Evolutionary conservation across 2,113 vertebrate genomes (phyloP).

Genomic region (Phalacrocorax brasilianus): DNA sequence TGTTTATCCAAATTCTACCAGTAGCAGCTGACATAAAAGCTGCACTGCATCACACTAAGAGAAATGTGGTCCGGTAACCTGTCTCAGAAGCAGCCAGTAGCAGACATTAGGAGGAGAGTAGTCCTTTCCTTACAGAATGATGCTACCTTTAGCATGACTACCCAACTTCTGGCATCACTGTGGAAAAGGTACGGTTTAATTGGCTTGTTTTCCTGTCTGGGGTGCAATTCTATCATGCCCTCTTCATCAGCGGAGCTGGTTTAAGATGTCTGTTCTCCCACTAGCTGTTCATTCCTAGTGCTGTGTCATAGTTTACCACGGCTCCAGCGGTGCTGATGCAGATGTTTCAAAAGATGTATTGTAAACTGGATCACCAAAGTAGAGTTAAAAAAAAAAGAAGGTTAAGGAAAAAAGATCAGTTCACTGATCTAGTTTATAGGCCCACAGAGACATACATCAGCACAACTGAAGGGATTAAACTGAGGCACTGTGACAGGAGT

Average conservation of each 20-base stretch:
- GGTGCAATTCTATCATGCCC: not conserved
- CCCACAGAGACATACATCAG: not conserved
- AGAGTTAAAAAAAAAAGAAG: not conserved
- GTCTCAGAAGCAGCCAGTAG: not conserved
- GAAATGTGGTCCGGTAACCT: not conserved
- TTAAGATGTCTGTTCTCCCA: not conserved
- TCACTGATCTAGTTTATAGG: conserved; percentile 57
- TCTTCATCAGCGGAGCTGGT: not conserved
- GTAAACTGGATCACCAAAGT: not conserved
- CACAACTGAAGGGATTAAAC: not conserved
- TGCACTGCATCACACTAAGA: not conserved
- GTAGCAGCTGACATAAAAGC: not conserved
- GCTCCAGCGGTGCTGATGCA: not conserved
- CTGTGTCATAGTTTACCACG: not conserved
- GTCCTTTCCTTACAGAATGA: not conserved
- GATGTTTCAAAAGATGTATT: not conserved
- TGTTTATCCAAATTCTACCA: not conserved
- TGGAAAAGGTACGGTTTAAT: not conserved
- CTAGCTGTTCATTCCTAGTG: not conserved
- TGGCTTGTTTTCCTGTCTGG: not conserved
- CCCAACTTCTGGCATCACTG: not conserved
- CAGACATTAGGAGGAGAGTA: not conserved
- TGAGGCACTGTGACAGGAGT: not conserved
- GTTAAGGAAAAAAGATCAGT: conserved; percentile 24
- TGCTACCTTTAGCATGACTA: not conserved